Evolutionary conservation across 2,797 vertebrate genomes (phyloP), one percentile per base, ranked within the genome.

Genomic region (Brachyalestes nurse): DNA sequence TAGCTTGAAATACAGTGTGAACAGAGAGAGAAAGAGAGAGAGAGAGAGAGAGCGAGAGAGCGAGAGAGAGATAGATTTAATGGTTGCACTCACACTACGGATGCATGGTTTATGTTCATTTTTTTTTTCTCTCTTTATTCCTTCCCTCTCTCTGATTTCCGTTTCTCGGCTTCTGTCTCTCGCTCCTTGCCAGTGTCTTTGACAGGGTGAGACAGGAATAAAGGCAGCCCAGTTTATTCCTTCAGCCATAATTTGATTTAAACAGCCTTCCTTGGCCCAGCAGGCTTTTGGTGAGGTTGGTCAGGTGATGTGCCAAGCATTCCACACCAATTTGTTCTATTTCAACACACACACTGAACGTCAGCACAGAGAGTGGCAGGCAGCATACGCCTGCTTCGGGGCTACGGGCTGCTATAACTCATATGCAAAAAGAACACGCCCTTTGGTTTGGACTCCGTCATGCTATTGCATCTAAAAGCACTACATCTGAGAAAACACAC

Each of bases 211-310:
- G 64, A 38, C 75, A 73, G 72, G 78, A 86, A 88, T 84, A 87
- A 86, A 86, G 85, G 79, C 45, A 84, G 67, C 79, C 89, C 90
- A 79, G 87, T 83, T 90, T 89, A 89, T 92, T 89, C 87, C 90
- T 84, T 58, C 83, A 42, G 66, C 82, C 88, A 69, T 85, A 82
- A n/a, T 80, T 78, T 87, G 87, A 88, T 83, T 70, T 85, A 87
- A 82, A 79, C 82, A 84, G 86, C 89, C 87, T 87, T 88, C 86
- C 81, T 79, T 79, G 70, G 88, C 82, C 79, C 88, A 88, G 88
- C n/a, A 60, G 38, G 23, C 34, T 34, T 78, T 53, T 64, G 16
- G 86, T 91, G 90, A 91, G 77, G 87, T 79, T 13, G 87, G 88
- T 89, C 84, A 79, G 79, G 84, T 86, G 81, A 88, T 49, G 81